Conservation (phyloP, 2,797 vertebrate genomes). For the Micrastur ruficollis region DNA sequence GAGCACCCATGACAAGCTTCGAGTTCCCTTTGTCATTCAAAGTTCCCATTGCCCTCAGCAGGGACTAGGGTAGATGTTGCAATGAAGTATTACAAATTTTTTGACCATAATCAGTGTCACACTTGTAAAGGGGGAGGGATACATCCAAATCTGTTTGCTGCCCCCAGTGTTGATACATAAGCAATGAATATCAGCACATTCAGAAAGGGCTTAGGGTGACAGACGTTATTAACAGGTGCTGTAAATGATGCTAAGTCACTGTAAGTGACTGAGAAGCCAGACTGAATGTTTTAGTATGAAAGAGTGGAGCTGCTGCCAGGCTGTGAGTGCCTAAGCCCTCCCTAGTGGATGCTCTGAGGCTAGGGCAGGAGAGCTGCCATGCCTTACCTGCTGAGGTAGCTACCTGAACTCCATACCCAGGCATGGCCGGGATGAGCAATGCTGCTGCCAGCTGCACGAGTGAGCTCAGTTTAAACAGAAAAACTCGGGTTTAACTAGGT, state of each 20-base stretch:
- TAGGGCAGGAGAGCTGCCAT: background rate
- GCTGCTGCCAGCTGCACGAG: background rate
- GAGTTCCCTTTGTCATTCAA: background rate
- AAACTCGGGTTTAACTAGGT: background rate
- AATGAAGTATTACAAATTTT: background rate
- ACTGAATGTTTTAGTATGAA: background rate
- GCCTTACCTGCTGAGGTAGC: background rate
- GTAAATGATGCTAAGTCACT: background rate
- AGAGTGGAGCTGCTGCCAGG: background rate
- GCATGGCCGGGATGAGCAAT: rapidly evolving
- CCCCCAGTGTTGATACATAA: background rate
- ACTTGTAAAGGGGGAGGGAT: background rate
- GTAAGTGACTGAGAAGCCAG: background rate
- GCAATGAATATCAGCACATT: background rate
- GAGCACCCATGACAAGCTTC: background rate
- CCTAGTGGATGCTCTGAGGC: background rate
- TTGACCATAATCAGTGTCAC: background rate
- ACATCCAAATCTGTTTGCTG: background rate
- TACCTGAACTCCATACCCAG: background rate
- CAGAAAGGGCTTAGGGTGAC: background rate
- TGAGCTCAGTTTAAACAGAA: background rate
- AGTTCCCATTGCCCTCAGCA: background rate
- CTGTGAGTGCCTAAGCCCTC: background rate
- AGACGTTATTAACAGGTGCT: background rate
- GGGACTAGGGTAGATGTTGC: background rate